Base-by-base conservation (phyloP, 2,888 invertebrate species). In the Leptogaster cylindrica region DNA sequence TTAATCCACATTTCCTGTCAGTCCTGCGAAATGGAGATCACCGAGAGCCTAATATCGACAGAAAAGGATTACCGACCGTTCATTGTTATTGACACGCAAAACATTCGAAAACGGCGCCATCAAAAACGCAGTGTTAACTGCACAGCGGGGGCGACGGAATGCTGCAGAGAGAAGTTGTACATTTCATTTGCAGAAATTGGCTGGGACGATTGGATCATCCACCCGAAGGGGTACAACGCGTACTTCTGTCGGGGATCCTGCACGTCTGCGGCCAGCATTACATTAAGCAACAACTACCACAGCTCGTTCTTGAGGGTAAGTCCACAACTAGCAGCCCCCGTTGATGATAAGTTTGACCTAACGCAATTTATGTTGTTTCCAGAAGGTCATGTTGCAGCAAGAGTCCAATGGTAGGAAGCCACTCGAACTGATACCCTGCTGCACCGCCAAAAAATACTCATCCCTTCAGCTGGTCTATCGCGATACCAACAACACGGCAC, bases 141-240 rank as follows among this genome's bases (percentile, higher is more conserved):
- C 76, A 83, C 85, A 0, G 84, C 88, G 25, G 87, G 86, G 2
- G 82, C 88, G 70, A 89, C 87, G 31, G 92, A 91, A 74, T 94
- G 93, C 78, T 94, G 94, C 77, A 82, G 92, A 10, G 93, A 93
- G 77, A 88, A 89, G 36, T 83, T 94, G 1, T 91, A 89, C 76
- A 89, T 95, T 70, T 90, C 89, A 71, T 94, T 94, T 77, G 87
- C 87, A 69, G 91, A 92, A 41, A 88, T 94, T 65, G 93, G 93
- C 50, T 94, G 94, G 94, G 88, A 88, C 73, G 89, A 92, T 78
- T 94, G 93, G 93, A 92, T 94, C 68, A 86, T 94, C 70, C 84
- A 87, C 71, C 94, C 94, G 0, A 83, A 85, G 10, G 92, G 92
- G 1, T 94, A 93, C 78, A 88, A 93, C 74, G 93, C 94, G 0